Evolutionary conservation across 2,888 invertebrate genomes (phyloP).

Genomic region (Ochropacha duplaris): DNA sequence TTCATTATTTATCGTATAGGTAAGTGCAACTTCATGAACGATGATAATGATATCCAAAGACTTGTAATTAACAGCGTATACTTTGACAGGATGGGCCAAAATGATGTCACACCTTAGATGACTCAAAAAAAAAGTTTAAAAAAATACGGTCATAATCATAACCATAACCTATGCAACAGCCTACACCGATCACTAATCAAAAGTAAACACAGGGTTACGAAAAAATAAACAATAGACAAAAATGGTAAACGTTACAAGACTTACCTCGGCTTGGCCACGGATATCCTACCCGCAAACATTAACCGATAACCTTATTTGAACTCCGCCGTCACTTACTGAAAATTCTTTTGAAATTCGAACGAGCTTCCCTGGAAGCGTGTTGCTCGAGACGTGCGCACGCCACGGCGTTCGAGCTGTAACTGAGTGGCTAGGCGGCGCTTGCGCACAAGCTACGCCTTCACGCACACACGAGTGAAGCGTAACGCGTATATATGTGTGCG

Average conservation of each 20-base stretch:
- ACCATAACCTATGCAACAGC: slow-evolving; percentile 46
- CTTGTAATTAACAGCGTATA: not conserved
- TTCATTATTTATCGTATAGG: slow-evolving; percentile 18
- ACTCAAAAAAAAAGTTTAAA: slow-evolving; percentile 31
- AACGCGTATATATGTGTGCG: slow-evolving; percentile 29
- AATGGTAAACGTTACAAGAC: slow-evolving; percentile 56
- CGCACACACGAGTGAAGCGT: slow-evolving; percentile 43
- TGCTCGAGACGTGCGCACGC: slow-evolving; percentile 45
- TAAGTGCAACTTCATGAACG: slow-evolving; percentile 9
- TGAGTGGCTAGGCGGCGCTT: slow-evolving; percentile 67
- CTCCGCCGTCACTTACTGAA: slow-evolving; percentile 53
- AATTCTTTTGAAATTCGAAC: slow-evolving; percentile 37
- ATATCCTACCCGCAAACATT: slow-evolving; percentile 69
- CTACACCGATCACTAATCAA: slow-evolving; percentile 54
- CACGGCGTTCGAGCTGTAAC: slow-evolving; percentile 54
- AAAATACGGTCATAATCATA: slow-evolving; percentile 27
- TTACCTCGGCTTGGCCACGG: slow-evolving; percentile 54
- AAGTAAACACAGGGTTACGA: slow-evolving; percentile 39
- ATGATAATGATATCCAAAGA: slow-evolving; percentile 14
- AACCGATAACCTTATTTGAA: slow-evolving; percentile 72
- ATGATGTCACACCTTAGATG: slow-evolving; percentile 40
- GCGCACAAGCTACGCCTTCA: slow-evolving; percentile 66
- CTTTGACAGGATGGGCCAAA: slow-evolving; percentile 19
- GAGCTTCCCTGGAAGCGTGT: slow-evolving; percentile 14
- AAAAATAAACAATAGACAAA: slow-evolving; percentile 39